Conservation (phyloP, 2,797 vertebrate species). For the Acipenser ruthenus region DNA sequence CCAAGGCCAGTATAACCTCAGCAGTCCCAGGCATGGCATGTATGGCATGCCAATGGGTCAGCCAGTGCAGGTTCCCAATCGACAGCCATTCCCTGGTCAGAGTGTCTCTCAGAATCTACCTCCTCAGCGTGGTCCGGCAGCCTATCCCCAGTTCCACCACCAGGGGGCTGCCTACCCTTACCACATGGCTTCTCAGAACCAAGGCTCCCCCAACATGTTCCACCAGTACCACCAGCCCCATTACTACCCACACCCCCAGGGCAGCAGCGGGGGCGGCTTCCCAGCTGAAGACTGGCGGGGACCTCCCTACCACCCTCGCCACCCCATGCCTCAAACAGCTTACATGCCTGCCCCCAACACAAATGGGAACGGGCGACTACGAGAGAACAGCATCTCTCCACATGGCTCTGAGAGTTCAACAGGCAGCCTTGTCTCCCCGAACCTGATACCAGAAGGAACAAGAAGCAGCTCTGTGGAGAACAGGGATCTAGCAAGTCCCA, state of each 20-base stretch:
- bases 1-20: slow-evolving; percentile 39
- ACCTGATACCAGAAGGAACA: slow-evolving; percentile 27
- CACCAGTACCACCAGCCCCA: slow-evolving; percentile 74
- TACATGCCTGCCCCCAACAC: slow-evolving; percentile 38
- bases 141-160: slow-evolving; percentile 65
- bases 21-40: slow-evolving; percentile 36
- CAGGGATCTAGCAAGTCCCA: slow-evolving; percentile 36
- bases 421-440: slow-evolving; percentile 61
- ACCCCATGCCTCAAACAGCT: slow-evolving; percentile 38
- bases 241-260: slow-evolving; percentile 63
- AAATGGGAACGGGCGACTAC: slow-evolving; percentile 37
- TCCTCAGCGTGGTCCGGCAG: slow-evolving; percentile 46
- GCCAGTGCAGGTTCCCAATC: slow-evolving; percentile 46
- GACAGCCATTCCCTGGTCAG: slow-evolving; percentile 62
- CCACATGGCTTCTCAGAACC: slow-evolving; percentile 60
- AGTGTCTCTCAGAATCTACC: slow-evolving; percentile 46
- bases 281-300: slow-evolving; percentile 76
- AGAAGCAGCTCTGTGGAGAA: slow-evolving; percentile 1
- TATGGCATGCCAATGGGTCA: slow-evolving; percentile 51
- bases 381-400: slow-evolving; percentile 49
- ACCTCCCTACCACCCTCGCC: slow-evolving; percentile 52
- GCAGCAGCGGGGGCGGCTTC: slow-evolving; percentile 39
- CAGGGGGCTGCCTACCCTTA: slow-evolving; percentile 74
- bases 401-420: slow-evolving; percentile 66
- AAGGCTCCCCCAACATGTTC: slow-evolving; percentile 59